phyloP scores from a whole-genome alignment of 2,888 invertebrate genomes.

The Teleogryllus oceanicus region DNA sequence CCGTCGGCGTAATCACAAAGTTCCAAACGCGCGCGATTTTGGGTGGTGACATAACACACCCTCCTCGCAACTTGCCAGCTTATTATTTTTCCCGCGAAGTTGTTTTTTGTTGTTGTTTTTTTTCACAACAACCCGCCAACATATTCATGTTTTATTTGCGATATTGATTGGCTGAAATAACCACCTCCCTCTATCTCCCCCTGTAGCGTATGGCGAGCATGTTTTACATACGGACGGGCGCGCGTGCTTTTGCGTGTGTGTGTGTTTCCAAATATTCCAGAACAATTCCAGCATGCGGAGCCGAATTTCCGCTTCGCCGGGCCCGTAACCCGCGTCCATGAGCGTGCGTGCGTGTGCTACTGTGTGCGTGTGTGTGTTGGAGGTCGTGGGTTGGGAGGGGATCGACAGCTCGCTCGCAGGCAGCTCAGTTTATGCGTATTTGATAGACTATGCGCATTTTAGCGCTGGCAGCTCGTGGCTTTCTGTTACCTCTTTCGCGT shows the following conservation, averaged over 20 bases:
- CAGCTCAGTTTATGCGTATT: not conserved
- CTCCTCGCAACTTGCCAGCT: no score
- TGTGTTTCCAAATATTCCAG: not conserved
- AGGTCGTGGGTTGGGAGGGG: not conserved
- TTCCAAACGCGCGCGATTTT: no score
- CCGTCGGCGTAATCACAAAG: no score
- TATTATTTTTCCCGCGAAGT: not conserved
- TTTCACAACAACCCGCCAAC: not conserved
- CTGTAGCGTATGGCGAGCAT: not conserved
- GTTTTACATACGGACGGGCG: not conserved
- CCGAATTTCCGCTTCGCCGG: not conserved
- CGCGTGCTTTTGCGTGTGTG: not conserved
- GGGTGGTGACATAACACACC: no score
- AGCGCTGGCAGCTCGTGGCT: no score
- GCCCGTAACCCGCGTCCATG: not conserved
- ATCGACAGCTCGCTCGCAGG: not conserved
- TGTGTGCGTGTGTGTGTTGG: not conserved
- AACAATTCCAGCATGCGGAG: not conserved
- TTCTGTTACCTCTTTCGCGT: no score
- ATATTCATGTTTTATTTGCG: not conserved
- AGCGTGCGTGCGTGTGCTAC: not conserved
- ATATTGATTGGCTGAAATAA: slow-evolving; percentile 1
- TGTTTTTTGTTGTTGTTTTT: not conserved
- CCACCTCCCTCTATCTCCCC: not conserved
- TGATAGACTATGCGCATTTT: no score